Base-by-base conservation (phyloP, 2,113 vertebrate species). In the Odontophorus gujanensis region DNA sequence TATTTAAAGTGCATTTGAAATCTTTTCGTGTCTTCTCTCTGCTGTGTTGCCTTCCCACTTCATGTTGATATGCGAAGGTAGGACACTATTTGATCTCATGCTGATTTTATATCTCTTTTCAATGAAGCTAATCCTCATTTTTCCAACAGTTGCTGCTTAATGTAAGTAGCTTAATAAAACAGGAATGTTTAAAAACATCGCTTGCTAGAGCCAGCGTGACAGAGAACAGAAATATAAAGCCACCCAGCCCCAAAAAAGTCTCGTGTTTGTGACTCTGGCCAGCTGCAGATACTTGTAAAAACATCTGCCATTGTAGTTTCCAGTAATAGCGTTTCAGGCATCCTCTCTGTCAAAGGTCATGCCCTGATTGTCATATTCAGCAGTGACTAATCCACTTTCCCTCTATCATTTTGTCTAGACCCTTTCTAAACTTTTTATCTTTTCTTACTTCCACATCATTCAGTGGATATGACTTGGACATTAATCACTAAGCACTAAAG, bases 351-450 rank as follows among this genome's bases (percentile, higher is more conserved):
- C 69, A 83, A 91, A 90, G 65, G 59, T 88, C 83, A 83, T 80
- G 68, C 32, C n/a, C 3, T 38, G 68, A 30, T 28, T 28, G 50
- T 38, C 48, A 2, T 32, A 38, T 59, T 91, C 38, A 78, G 34
- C 18, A 62, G 72, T 67, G 83, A 83, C 32, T 88, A 74, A 81
- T 93, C 81, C 90, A 96, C 80, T 96, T 95, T 92, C 80, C 19
- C 80, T 67, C 20, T 42, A 32, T 48, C 57, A 30, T 24, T 79
- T 32, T 77, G 28, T 32, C 45, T 87, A 85, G 85, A 50, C 21
- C 18, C 6, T 76, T 67, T 93, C 77, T 67, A 71, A 93, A 79
- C 25, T 51, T 73, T 15, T 74, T 92, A 62, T 91, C 85, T 88
- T 80, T 77, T 63, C 87, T 69, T 77, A 68, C 43, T 65, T 77